phyloP scores from a whole-genome alignment of 2,888 invertebrate genomes.

The Eumacrocentrus americanus region DNA sequence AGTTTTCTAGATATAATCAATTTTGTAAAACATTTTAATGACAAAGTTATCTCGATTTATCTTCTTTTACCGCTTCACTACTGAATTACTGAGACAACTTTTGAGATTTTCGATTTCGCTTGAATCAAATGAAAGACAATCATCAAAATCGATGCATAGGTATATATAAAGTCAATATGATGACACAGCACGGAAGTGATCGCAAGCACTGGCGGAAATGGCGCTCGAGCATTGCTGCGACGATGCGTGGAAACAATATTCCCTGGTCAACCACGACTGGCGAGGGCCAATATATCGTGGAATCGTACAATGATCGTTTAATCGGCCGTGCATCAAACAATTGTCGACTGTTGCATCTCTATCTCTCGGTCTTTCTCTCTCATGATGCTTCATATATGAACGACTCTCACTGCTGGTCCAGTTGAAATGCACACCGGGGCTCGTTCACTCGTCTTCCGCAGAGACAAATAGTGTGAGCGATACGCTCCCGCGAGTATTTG shows the following conservation, averaged over 20 bases:
- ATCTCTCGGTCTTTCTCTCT: conserved; percentile 12
- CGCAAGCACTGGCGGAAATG: conserved; percentile 17
- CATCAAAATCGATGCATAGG: not conserved
- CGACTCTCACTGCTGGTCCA: not conserved
- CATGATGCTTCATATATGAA: conserved; percentile 2
- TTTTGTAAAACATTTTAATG: too few species aligned
- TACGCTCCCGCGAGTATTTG: conserved; percentile 57
- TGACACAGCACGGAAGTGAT: conserved; percentile 15
- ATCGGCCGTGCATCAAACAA: conserved; percentile 60
- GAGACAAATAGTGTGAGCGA: conserved; percentile 41
- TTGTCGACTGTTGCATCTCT: conserved; percentile 40
- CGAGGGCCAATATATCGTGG: conserved; percentile 36
- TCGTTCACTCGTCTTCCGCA: conserved; percentile 57
- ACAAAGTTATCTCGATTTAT: too few species aligned
- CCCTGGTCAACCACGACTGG: conserved; percentile 36
- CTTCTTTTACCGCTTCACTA: too few species aligned
- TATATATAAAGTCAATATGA: not conserved
- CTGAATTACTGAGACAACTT: too few species aligned
- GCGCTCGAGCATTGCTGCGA: conserved; percentile 21
- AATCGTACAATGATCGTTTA: conserved; percentile 58
- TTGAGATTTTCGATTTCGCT: not conserved
- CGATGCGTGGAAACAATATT: conserved; percentile 50
- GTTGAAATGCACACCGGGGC: conserved; percentile 35
- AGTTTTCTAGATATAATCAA: too few species aligned
- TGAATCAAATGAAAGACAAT: not conserved